A percentile compares a stretch with the other conserved stretches of the same genome.
Evolutionary conservation across 2,888 invertebrate species (phyloP).

Genomic region (Gryllus longicercus): DNA sequence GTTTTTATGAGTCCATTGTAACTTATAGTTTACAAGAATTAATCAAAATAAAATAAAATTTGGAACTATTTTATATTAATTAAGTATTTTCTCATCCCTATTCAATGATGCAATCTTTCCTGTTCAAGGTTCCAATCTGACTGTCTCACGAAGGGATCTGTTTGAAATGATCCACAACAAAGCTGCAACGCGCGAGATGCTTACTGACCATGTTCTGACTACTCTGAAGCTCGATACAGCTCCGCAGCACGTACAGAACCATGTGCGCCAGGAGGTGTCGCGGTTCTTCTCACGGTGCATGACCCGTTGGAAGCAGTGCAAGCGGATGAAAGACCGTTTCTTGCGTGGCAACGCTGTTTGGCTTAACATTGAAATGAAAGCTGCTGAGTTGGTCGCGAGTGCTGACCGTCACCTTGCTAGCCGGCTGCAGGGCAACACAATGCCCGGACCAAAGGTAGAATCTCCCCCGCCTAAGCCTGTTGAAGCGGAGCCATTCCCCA

Average conservation of each 20-base stretch:
- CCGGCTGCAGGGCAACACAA: neutral
- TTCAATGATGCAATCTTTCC: no score
- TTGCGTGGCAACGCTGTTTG: neutral
- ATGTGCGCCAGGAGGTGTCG: neutral
- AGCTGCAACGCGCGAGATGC: neutral
- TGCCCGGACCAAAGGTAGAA: neutral
- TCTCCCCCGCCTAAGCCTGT: neutral
- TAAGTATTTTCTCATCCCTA: no score
- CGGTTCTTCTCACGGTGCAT: neutral
- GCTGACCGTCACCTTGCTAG: neutral
- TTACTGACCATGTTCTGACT: neutral
- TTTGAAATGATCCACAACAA: neutral
- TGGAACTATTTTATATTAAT: no score
- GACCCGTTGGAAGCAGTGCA: neutral
- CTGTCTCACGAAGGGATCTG: neutral
- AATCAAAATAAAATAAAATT: no score
- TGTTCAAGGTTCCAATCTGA: no score
- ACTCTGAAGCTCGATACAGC: neutral
- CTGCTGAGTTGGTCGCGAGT: neutral
- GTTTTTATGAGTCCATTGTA: no score
- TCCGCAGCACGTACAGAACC: neutral
- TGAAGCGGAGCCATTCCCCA: neutral
- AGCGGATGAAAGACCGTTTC: neutral
- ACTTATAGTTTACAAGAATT: no score
- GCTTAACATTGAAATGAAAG: neutral